These are phyloP conservation scores for Lithophane leautieri DNA, from an alignment of 2,888 invertebrate genomes.

Conservation along the genomic window DNA sequence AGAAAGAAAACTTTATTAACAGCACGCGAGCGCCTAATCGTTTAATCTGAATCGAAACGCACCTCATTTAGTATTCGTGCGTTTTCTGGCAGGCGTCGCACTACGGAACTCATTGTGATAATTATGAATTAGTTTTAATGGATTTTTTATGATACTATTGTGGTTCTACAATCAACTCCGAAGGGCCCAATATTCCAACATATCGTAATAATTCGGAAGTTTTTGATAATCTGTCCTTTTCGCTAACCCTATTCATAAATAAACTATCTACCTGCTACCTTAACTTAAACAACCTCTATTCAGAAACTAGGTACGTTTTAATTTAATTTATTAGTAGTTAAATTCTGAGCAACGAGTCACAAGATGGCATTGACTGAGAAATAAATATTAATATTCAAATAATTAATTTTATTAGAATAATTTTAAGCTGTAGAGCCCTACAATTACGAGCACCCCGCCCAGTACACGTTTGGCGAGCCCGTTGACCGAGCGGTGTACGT, in stretches of 20 bases:
- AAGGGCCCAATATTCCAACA: background rate
- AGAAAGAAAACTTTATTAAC: constrained; percentile 60
- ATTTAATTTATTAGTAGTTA: background rate
- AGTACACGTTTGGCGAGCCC: too few relatives aligned
- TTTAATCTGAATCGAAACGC: constrained; percentile 64
- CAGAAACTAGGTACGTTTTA: background rate
- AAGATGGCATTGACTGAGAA: background rate
- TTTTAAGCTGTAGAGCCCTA: background rate
- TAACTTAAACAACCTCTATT: constrained; percentile 6
- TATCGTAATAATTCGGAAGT: constrained; percentile 27
- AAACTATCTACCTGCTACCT: background rate
- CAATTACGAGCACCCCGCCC: too few relatives aligned
- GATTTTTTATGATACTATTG: constrained; percentile 15
- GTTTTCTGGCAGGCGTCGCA: constrained; percentile 54
- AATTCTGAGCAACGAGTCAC: background rate
- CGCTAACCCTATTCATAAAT: background rate
- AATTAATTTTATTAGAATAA: background rate
- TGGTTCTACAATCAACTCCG: constrained; percentile 26
- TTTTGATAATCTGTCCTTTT: constrained; percentile 16
- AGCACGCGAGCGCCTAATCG: constrained; percentile 75
- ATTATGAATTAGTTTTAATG: constrained; percentile 41
- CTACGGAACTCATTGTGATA: constrained; percentile 13
- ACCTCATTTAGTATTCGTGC: constrained; percentile 46
- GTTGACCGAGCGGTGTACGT: too few relatives aligned
- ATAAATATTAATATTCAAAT: background rate